A percentile compares a stretch with the other conserved stretches of the same genome.
phyloP scores from a whole-genome alignment of 2,888 invertebrate species.

The Eupithecia abbreviata region DNA sequence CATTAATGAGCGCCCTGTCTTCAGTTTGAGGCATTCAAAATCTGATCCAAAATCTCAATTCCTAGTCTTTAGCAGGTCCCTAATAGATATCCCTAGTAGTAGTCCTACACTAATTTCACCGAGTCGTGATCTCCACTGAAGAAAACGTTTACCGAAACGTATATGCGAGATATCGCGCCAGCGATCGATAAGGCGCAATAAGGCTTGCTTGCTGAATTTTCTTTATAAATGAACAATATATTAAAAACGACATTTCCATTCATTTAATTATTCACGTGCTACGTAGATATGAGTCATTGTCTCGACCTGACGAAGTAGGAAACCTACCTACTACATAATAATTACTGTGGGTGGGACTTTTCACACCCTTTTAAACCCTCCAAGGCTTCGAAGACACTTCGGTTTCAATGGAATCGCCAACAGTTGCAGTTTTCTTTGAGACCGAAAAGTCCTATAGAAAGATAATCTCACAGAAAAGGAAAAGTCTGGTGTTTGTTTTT shows the following conservation, averaged over 20 bases:
- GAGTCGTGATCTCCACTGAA: no score
- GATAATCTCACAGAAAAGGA: background rate
- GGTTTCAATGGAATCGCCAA: conserved; percentile 8
- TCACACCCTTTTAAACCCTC: conserved; percentile 26
- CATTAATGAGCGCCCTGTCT: no score
- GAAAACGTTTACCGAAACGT: no score
- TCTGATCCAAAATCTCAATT: no score
- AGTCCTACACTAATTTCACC: no score
- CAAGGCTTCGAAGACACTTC: conserved; percentile 14
- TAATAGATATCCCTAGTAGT: no score
- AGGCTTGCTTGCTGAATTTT: background rate
- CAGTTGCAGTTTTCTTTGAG: conserved; percentile 13
- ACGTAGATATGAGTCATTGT: background rate
- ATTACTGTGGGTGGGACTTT: conserved; percentile 21
- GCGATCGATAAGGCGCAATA: no score
- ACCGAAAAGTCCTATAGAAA: background rate
- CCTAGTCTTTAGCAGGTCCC: no score
- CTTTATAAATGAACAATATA: background rate
- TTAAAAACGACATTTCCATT: background rate
- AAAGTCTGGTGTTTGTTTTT: background rate
- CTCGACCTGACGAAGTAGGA: background rate
- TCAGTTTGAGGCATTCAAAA: no score
- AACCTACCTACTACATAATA: background rate
- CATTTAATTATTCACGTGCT: background rate
- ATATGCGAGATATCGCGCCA: no score